Evolutionary conservation across 2,797 vertebrate genomes (phyloP).

Genomic region (Carcharodon carcharias): DNA sequence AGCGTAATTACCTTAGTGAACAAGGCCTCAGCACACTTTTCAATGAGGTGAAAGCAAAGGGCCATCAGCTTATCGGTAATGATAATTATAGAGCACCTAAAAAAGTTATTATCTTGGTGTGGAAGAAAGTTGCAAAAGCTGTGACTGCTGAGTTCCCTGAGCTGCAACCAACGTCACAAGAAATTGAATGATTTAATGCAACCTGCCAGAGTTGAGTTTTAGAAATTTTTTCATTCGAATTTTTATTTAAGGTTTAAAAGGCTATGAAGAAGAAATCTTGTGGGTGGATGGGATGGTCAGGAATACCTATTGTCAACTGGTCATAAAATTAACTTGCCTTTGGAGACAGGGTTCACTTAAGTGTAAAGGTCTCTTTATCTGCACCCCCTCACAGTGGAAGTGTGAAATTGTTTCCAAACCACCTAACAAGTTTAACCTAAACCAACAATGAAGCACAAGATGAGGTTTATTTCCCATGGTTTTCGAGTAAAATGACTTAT

Average conservation of each 20-base stretch:
- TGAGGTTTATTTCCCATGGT: too few species aligned
- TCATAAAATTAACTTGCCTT: too few species aligned
- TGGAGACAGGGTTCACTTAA: neutral
- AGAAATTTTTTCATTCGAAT: neutral
- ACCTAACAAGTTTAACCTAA: neutral
- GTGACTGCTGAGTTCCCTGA: neutral
- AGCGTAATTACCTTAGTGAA: too few species aligned
- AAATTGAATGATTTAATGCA: neutral
- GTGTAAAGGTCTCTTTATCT: neutral
- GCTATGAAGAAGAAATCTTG: neutral
- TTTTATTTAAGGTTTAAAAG: neutral
- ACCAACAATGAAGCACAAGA: too few species aligned
- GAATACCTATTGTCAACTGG: neutral
- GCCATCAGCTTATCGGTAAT: neutral
- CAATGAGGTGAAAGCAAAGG: neutral
- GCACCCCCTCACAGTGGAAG: neutral
- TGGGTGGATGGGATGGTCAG: neutral
- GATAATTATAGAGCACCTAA: too few species aligned
- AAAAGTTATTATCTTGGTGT: neutral
- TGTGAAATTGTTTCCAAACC: neutral
- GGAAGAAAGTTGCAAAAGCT: neutral
- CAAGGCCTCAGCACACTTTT: neutral
- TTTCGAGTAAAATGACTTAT: too few species aligned
- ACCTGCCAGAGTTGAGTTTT: neutral
- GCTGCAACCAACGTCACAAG: neutral